Evolutionary conservation across 1,140 invertebrate species (phyloP), one percentile per base, ranked within the genome.

Genomic region (Tetramorium simillimum): DNA sequence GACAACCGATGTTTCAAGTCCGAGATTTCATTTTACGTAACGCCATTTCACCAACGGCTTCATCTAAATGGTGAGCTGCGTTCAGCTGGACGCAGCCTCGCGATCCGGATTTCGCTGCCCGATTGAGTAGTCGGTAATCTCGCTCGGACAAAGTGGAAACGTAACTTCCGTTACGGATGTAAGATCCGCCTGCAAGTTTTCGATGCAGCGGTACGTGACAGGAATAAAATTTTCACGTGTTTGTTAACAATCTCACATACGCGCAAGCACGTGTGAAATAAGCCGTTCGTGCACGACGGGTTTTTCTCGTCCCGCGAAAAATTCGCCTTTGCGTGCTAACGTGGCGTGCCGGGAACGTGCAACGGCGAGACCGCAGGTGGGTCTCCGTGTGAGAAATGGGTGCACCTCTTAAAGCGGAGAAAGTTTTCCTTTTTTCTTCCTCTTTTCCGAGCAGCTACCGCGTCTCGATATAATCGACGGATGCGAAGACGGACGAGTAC

Each of bases 271-370:
- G 81, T 43, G 46, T 60, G 37, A 75, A 70, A 53, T 40, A 56
- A 46, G n/a, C 51, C 53, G 58, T 75, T 69, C 62, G 78, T 73
- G 85, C 46, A 21, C n/a, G 21, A 28, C 58, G 37, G 12, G 24
- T 63, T 77, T 84, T 84, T 67, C 43, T 28, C 51, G 67, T 62
- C 51, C n/a, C 65, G 67, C 70, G 77, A 73, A 56, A 86, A 88
- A 88, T 88, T 63, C 53, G 24, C 46, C 49, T 62, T 87, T 43
- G 78, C 85, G 75, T 73, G 69, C 56, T 43, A 58, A 18, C 28
- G 21, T 58, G 46, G 46, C 69, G 78, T 90, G 80, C 60, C 78
- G 46, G 86, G 73, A 76, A 85, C 86, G 67, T 87, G 69, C 86
- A 86, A 70, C 80, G 49, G 49, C 78, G 37, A 85, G 67, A 78